Conservation (phyloP, 2,888 invertebrate species). For the Chymomyza procnemis region DNA sequence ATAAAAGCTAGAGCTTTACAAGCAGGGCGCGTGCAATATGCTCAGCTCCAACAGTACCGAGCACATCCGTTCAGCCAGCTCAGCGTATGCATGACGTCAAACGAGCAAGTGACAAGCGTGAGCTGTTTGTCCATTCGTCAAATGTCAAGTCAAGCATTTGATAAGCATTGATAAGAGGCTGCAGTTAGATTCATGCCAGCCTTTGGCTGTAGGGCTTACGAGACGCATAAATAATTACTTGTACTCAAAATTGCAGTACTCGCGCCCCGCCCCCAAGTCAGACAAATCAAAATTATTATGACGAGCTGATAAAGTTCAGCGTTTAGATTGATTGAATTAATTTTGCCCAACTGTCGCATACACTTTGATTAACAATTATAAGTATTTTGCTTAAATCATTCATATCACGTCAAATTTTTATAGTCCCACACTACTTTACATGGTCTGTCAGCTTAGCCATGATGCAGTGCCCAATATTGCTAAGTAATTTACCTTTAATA, state of each 20-base stretch:
- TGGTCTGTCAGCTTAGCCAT: background rate
- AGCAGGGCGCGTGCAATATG: background rate
- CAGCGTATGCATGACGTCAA: conserved; percentile 51
- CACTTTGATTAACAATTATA: background rate
- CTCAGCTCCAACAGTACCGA: background rate
- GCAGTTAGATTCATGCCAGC: background rate
- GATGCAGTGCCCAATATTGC: background rate
- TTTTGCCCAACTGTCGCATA: background rate
- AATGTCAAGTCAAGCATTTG: conserved; percentile 14
- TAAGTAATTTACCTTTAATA: too few species aligned
- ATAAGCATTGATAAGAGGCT: background rate
- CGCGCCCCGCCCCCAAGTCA: background rate
- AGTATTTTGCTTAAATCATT: conserved; percentile 18
- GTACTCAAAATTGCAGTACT: background rate
- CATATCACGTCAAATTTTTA: conserved; percentile 30
- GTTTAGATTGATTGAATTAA: background rate
- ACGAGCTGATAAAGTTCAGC: background rate
- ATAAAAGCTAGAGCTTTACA: background rate
- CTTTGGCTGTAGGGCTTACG: background rate
- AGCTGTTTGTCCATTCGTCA: conserved; percentile 51
- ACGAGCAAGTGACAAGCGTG: conserved; percentile 20
- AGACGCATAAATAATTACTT: background rate
- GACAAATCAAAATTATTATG: background rate
- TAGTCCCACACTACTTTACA: conserved; percentile 29
- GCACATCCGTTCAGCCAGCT: conserved; percentile 18